Evolutionary conservation across 2,797 vertebrate species (phyloP).

Genomic region (Vespertilio murinus): DNA sequence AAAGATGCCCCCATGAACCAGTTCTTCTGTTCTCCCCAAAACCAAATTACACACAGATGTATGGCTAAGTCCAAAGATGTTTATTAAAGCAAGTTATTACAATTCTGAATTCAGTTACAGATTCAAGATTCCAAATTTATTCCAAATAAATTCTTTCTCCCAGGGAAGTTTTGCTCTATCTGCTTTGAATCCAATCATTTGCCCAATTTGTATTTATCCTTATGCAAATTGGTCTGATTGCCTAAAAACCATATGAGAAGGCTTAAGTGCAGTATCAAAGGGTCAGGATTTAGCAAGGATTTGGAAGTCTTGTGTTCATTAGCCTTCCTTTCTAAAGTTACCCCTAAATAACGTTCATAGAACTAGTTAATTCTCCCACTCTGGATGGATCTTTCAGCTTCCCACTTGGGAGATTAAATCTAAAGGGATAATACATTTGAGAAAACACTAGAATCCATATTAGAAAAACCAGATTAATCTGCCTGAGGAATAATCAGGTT

Average conservation of each 20-base stretch:
- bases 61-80: slow-evolving; percentile 51
- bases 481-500: not conserved
- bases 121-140: slow-evolving; percentile 36
- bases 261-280: not conserved
- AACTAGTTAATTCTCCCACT: not conserved
- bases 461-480: slow-evolving; percentile 35
- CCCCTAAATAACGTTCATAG: slow-evolving; percentile 3
- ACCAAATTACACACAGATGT: slow-evolving; percentile 56
- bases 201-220: slow-evolving; percentile 44
- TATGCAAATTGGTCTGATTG: slow-evolving; percentile 14
- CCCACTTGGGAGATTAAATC: not conserved
- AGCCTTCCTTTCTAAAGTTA: slow-evolving; percentile 3
- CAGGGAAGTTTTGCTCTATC: slow-evolving; percentile 37
- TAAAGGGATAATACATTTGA: not conserved
- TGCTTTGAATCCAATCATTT: slow-evolving; percentile 61
- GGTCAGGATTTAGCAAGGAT: not conserved
- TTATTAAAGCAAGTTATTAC: slow-evolving; percentile 63
- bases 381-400: not conserved
- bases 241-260: not conserved
- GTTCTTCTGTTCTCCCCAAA: slow-evolving; percentile 52
- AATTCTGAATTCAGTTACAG: slow-evolving; percentile 65
- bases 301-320: not conserved
- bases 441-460: not conserved
- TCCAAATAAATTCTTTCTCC: slow-evolving; percentile 19
- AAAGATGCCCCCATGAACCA: slow-evolving; percentile 60